These are phyloP conservation scores for Ficedula albicollis DNA, from an alignment of 2,797 vertebrate species.

Conservation along the genomic window DNA sequence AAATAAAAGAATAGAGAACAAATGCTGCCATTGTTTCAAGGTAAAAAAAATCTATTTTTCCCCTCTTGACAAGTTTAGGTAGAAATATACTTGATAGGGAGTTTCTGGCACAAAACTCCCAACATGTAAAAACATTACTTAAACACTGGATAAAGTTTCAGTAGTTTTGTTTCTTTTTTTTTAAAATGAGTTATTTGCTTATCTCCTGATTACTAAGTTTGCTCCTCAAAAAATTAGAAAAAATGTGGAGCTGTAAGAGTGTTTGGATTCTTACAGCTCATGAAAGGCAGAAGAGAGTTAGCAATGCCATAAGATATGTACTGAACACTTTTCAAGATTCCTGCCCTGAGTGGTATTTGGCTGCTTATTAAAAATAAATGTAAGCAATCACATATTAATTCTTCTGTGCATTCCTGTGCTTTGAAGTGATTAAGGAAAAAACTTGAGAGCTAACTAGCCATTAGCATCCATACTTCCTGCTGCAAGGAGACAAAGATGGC, in stretches of 20 bases:
- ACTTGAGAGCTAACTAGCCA: background rate
- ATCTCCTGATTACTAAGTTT: background rate
- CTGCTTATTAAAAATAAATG: slow-evolving; percentile 29
- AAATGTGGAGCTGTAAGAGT: background rate
- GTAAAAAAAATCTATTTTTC: background rate
- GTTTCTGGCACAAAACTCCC: slow-evolving; percentile 13
- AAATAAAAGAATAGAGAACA: slow-evolving; percentile 65
- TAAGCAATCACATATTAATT: slow-evolving; percentile 19
- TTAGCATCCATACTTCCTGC: slow-evolving; percentile 13
- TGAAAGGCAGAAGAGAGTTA: background rate
- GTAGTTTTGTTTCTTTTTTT: slow-evolving; percentile 1
- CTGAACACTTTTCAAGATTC: background rate
- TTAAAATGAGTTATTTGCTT: background rate
- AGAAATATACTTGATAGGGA: slow-evolving; percentile 50
- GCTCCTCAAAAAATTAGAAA: background rate
- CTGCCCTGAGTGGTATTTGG: background rate
- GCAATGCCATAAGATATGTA: background rate
- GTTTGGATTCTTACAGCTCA: background rate
- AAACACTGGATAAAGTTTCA: background rate
- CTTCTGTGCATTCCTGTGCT: background rate
- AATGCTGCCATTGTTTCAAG: slow-evolving; percentile 72
- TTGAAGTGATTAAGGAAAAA: slow-evolving; percentile 22
- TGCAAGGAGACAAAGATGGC: slow-evolving; percentile 35
- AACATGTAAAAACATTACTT: background rate
- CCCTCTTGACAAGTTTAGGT: slow-evolving; percentile 38